Base-by-base conservation (phyloP, 2,113 vertebrate genomes). In the Urocynchramus pylzowi region DNA sequence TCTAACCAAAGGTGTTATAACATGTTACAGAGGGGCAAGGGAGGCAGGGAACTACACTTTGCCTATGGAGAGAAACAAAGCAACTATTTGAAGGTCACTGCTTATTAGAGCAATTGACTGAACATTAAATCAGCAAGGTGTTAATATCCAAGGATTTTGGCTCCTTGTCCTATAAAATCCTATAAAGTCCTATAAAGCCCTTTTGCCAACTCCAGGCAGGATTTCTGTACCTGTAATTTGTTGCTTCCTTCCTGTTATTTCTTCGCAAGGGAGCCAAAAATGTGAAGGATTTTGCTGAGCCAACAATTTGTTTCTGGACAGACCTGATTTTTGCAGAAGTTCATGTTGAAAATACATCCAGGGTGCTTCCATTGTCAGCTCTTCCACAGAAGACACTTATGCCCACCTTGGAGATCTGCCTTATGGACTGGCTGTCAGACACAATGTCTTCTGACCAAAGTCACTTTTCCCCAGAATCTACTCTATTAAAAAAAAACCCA, bases 91-190 rank as follows among this genome's bases (percentile, higher is more conserved):
- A 95, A 95, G 76, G 90, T 93, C 70, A 75, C 41, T 83, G 61
- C 81, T 82, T 85, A 71, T 93, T 87, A 89, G 95, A 87, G 52
- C 77, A 75, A 75, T 56, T 78, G 39, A 45, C 73, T 87, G 69
- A 89, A 78, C 60, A 70, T 74, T 87, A 87, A 94, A 81, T 90
- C 85, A 95, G 83, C 83, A 77, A n/a, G 71, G 50, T 93, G 64
- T 84, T 93, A 86, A 74, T 89, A 81, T 63, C 59, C 68, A 47
- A 88, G 73, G 64, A 77, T 81, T 93, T 90, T 92, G 83, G 89
- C 86, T 86, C 22, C 41, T n/a, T n/a, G n/a, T n/a, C n/a, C n/a
- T n/a, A n/a, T n/a, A n/a, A n/a, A n/a, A n/a, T n/a, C n/a, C n/a
- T n/a, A n/a, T n/a, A n/a, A n/a, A 70, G 39, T 88, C 54, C 54